Base-by-base conservation (phyloP, 2,797 vertebrate genomes). In the Rhadinocentrus ornatus region DNA sequence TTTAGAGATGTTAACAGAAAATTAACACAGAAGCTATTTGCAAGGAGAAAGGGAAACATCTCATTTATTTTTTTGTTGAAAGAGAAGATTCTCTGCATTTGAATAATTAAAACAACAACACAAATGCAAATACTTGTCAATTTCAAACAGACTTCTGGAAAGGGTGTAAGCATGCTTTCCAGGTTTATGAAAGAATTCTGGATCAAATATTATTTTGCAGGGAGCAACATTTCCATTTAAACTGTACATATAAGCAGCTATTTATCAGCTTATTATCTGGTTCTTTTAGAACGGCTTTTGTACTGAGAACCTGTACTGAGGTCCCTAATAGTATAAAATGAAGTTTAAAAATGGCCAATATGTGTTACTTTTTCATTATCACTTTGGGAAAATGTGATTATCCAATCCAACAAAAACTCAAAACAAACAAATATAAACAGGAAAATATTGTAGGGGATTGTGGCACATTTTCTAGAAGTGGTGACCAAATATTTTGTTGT, bases 141-240 rank as follows among this genome's bases (percentile, higher is more conserved):
- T 37, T 37, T n/a, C 3, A 55, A 37, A 76, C 6, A 16, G 80
- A 98, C 97, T 93, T 99, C 97, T 15, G 93, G 95, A n/a, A n/a
- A n/a, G n/a, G n/a, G n/a, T 6, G 96, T 92, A 59, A 99, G 97
- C 97, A 99, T 99, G 90, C 96, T 99, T 84, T 99, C 97, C 98
- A 99, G 99, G 89, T 99, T 97, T 3, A 99, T 95, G 39, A 99
- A 99, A 5, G 97, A 97, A 22, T 86, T 97, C 90, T 99, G 98
- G 91, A 99, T 99, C 91, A 98, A 44, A 44, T 44, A 44, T 39
- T 1, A 39, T 95, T 90, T 97, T 99, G 92, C 22, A 24, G 35
- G 6, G 12, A 57, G 10, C 34, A 6, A 13, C 16, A 22, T 6
- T 35, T 27, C 8, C 4, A 12, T 0, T 7, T 7, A 34, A 46